phyloP scores from a whole-genome alignment of 2,888 invertebrate genomes.

The Perizoma flavofasciatum region DNA sequence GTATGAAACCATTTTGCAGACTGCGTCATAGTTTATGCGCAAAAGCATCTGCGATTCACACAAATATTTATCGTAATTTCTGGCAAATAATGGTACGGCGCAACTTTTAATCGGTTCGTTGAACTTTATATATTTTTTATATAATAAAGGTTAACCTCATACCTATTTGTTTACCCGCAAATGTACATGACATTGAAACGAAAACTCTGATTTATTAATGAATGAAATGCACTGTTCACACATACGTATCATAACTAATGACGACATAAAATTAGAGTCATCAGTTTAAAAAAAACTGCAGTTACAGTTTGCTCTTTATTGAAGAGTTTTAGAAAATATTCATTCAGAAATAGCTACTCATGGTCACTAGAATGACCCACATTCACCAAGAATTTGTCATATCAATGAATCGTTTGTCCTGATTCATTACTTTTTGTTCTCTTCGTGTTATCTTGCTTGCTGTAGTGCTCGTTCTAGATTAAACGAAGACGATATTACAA shows the following conservation, averaged over 20 bases:
- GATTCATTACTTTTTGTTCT: too few relatives aligned
- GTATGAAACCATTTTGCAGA: slow-evolving; percentile 19
- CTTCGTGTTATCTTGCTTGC: too few relatives aligned
- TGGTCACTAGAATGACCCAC: slow-evolving; percentile 1
- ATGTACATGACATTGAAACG: slow-evolving; percentile 26
- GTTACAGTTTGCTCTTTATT: neutral
- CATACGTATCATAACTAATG: slow-evolving; percentile 14
- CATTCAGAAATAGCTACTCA: neutral
- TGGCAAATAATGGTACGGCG: slow-evolving; percentile 50
- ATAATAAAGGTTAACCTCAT: slow-evolving; percentile 26
- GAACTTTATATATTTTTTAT: slow-evolving; percentile 48
- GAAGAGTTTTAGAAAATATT: neutral
- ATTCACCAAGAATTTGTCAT: neutral
- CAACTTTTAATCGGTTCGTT: slow-evolving; percentile 54
- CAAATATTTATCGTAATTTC: slow-evolving; percentile 67
- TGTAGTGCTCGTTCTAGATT: neutral
- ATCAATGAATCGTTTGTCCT: too few relatives aligned
- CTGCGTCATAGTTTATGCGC: slow-evolving; percentile 50
- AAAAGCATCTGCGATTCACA: slow-evolving; percentile 43
- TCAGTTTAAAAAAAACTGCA: neutral
- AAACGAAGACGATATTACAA: slow-evolving; percentile 4
- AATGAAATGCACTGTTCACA: slow-evolving; percentile 14
- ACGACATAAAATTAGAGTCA: slow-evolving; percentile 4
- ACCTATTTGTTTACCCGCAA: slow-evolving; percentile 17
- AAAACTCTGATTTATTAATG: slow-evolving; percentile 21